These are phyloP conservation scores for Drosophila tsacasi DNA, from an alignment of 1,140 invertebrate species.

Conservation along the genomic window DNA sequence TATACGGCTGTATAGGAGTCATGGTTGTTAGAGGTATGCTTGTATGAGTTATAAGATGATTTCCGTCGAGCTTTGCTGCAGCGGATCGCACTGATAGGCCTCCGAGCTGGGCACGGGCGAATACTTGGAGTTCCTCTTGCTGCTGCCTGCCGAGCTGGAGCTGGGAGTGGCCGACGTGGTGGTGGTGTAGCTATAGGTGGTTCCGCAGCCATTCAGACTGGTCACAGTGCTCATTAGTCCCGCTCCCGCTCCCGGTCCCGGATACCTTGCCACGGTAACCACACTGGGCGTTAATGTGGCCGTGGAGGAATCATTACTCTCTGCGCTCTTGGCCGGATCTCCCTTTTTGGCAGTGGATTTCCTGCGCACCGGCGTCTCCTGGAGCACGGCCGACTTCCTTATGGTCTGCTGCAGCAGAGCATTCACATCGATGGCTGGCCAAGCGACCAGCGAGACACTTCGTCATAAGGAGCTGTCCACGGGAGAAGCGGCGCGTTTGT, in stretches of 20 bases:
- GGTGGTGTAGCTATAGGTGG: conserved; percentile 45
- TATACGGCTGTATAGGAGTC: conserved; percentile 31
- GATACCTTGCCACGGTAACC: conserved; percentile 71
- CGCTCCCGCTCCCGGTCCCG: conserved; percentile 24
- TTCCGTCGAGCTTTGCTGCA: conserved; percentile 76
- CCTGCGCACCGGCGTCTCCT: conserved; percentile 59
- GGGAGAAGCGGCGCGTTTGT: conserved; percentile 61
- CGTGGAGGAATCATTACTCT: conserved; percentile 80
- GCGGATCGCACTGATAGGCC: conserved; percentile 67
- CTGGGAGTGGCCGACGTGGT: conserved; percentile 28
- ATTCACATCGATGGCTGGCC: conserved; percentile 85
- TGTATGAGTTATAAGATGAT: conserved; percentile 76
- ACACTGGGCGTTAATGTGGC: conserved; percentile 75
- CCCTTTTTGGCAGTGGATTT: conserved; percentile 22
- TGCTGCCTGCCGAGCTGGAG: neutral
- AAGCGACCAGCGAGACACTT: conserved; percentile 85
- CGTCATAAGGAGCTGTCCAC: conserved; percentile 83
- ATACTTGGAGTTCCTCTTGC: conserved; percentile 56
- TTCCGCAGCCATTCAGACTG: conserved; percentile 55
- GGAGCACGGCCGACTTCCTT: conserved; percentile 71
- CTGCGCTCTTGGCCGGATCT: conserved; percentile 14
- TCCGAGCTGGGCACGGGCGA: conserved; percentile 47
- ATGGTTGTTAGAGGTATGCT: conserved; percentile 43
- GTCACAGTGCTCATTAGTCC: conserved; percentile 61
- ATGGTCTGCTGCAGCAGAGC: conserved; percentile 84